A percentile compares a stretch with the other conserved stretches of the same genome.
phyloP scores from a whole-genome alignment of 1,140 invertebrate genomes.

The Philopotamus ludificatus region DNA sequence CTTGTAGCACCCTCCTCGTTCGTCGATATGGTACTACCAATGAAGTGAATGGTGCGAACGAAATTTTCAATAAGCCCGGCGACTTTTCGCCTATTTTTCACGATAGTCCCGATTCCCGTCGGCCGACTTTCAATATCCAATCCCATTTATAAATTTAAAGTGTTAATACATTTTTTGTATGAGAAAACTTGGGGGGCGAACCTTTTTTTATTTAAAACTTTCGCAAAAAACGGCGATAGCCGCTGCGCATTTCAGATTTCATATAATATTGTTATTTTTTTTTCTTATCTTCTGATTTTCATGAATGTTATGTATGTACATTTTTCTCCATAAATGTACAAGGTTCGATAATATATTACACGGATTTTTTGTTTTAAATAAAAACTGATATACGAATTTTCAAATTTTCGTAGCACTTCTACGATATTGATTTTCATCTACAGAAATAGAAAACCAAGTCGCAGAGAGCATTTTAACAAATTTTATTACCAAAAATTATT shows the following conservation, averaged over 20 bases:
- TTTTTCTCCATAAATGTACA: neutral
- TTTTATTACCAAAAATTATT: too few relatives aligned
- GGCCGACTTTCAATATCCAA: constrained; percentile 30
- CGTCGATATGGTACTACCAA: constrained; percentile 34
- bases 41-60: constrained; percentile 35
- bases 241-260: neutral
- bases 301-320: neutral
- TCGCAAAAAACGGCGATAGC: neutral
- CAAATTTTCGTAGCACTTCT: too few relatives aligned
- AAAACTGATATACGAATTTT: too few relatives aligned
- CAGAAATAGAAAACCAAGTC: too few relatives aligned
- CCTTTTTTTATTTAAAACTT: too few relatives aligned
- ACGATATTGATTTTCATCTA: too few relatives aligned
- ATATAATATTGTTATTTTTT: neutral
- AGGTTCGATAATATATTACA: neutral
- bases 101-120: constrained; percentile 9
- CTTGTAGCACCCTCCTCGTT: neutral
- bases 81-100: constrained; percentile 32
- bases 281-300: neutral
- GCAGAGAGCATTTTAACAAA: too few relatives aligned
- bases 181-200: too few relatives aligned
- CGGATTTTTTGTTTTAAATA: too few relatives aligned
- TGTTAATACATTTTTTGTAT: constrained; percentile 25
- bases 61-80: constrained; percentile 37
- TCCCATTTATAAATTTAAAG: constrained; percentile 31